phyloP scores from a whole-genome alignment of 1,140 invertebrate species.

The Phymastichus coffea region DNA sequence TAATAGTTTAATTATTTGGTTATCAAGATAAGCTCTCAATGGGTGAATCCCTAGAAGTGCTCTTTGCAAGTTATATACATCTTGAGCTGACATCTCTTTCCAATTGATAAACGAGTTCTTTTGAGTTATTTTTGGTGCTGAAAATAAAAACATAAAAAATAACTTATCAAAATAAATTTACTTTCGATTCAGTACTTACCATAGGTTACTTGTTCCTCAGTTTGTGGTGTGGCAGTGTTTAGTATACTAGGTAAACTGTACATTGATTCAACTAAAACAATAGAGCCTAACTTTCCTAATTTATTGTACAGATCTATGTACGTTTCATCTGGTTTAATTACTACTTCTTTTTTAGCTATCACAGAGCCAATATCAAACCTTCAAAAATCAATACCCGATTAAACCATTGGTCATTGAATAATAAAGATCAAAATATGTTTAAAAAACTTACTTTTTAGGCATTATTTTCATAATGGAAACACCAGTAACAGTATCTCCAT shows the following conservation, averaged over 20 bases:
- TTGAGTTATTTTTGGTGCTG: conserved; percentile 71
- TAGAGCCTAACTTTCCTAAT: conserved; percentile 69
- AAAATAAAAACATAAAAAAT: conserved; percentile 26
- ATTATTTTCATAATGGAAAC: conserved; percentile 87
- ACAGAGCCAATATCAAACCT: conserved; percentile 87
- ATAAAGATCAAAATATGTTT: not conserved
- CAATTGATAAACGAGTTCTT: conserved; percentile 65
- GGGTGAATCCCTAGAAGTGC: conserved; percentile 66
- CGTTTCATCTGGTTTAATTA: conserved; percentile 64
- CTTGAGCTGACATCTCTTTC: conserved; percentile 60
- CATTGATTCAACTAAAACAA: conserved; percentile 67
- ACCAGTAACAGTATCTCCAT: conserved; percentile 81
- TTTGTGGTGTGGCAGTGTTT: conserved; percentile 61
- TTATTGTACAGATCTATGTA: conserved; percentile 66
- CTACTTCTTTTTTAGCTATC: conserved; percentile 64
- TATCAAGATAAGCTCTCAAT: conserved; percentile 62
- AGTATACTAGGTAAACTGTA: conserved; percentile 63
- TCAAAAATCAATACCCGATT: conserved; percentile 5
- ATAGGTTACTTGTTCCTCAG: conserved; percentile 64
- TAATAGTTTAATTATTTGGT: conserved; percentile 62
- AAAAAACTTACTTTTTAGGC: conserved; percentile 65
- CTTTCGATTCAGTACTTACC: conserved; percentile 55
- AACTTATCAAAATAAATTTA: conserved; percentile 10
- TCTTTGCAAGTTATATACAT: conserved; percentile 68
- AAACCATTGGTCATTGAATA: not conserved